Conservation (phyloP, 2,797 vertebrate species). For the Etheostoma perlongum region DNA sequence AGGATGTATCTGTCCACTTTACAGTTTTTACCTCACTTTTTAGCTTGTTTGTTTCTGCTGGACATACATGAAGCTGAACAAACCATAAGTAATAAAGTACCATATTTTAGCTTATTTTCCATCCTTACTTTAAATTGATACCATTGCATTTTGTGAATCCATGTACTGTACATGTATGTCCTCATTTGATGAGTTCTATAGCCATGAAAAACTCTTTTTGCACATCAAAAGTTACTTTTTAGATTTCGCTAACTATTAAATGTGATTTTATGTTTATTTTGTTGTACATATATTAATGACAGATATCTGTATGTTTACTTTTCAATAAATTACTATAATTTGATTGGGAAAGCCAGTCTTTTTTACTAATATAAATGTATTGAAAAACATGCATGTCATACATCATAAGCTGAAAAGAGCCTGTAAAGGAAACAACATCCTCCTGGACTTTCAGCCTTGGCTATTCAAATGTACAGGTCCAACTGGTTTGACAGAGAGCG, state of each 20-base stretch:
- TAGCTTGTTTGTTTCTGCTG: constrained; percentile 1
- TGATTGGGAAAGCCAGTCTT: neutral
- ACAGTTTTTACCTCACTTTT: constrained; percentile 22
- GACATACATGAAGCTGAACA: constrained; percentile 8
- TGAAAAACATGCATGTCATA: neutral
- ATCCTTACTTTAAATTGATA: neutral
- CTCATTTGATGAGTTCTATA: neutral
- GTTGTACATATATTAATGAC: neutral
- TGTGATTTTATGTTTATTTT: constrained; percentile 18
- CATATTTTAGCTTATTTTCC: neutral
- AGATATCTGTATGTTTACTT: constrained; percentile 17
- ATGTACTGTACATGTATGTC: neutral
- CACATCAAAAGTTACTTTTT: constrained; percentile 8
- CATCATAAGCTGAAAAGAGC: neutral
- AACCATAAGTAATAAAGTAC: constrained; percentile 5
- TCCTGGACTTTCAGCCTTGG: constrained; percentile 31
- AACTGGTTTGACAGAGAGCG: constrained; percentile 87
- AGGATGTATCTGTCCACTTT: neutral
- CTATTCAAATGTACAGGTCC: constrained; percentile 51
- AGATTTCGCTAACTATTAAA: constrained; percentile 22
- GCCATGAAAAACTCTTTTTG: neutral
- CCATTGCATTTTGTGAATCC: neutral
- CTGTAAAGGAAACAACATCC: constrained; percentile 6
- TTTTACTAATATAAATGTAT: neutral
- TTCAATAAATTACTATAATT: constrained; percentile 45